Conservation (phyloP, 2,113 vertebrate genomes). For the Phrynocephalus versicolor region DNA sequence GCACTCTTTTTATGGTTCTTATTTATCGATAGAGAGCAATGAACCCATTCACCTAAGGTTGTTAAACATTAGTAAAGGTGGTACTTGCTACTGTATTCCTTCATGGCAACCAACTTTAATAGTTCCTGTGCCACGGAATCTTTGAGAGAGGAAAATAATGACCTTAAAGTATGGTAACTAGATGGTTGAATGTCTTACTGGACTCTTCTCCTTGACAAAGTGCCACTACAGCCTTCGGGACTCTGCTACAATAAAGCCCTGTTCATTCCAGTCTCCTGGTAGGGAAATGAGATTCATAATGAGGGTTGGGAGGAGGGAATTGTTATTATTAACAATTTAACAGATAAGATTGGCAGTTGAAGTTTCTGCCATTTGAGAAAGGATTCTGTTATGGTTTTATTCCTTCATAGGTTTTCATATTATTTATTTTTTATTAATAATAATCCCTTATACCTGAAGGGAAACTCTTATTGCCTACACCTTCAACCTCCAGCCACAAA, state of each 20-base stretch:
- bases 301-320: neutral
- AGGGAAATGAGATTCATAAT: neutral
- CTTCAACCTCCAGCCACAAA: neutral
- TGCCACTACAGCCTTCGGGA: neutral
- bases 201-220: neutral
- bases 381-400: neutral
- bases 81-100: constrained; percentile 11
- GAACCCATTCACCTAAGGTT: constrained; percentile 42
- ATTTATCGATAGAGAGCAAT: constrained; percentile 48
- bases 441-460: neutral
- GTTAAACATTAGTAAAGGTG: constrained; percentile 23
- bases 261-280: neutral
- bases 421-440: too few relatives aligned
- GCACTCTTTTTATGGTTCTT: constrained; percentile 59
- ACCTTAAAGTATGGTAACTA: neutral
- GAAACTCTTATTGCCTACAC: neutral
- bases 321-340: neutral
- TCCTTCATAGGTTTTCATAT: too few relatives aligned
- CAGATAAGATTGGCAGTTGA: neutral
- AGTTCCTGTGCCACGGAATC: neutral
- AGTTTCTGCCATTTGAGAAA: neutral
- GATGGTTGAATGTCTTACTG: neutral
- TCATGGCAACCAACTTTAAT: constrained; percentile 47
- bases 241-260: neutral
- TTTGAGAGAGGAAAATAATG: neutral